These are phyloP conservation scores for Xanthia togata DNA, from an alignment of 2,888 invertebrate species.

Conservation along the genomic window DNA sequence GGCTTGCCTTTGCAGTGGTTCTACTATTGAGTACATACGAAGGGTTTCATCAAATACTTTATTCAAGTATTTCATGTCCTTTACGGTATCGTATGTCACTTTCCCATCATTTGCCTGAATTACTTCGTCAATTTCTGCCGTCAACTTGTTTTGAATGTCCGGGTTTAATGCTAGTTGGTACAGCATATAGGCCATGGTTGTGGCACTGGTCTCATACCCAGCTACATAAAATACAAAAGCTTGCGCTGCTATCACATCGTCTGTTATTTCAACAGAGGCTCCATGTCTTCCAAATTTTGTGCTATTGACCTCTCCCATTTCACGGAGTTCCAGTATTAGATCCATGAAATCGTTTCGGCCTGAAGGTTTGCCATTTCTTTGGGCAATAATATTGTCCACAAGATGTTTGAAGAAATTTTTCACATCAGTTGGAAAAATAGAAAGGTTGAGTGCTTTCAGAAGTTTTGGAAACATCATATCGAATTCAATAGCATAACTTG, in stretches of 20 bases:
- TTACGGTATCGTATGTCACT: constrained; percentile 79
- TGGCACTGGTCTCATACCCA: constrained; percentile 85
- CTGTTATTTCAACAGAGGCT: constrained; percentile 70
- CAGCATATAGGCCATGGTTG: constrained; percentile 77
- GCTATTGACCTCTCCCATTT: constrained; percentile 67
- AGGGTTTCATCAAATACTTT: constrained; percentile 81
- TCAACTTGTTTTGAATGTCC: constrained; percentile 79
- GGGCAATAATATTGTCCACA: constrained; percentile 65
- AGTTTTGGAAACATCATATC: constrained; percentile 77
- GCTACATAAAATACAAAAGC: constrained; percentile 84
- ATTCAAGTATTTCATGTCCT: constrained; percentile 81
- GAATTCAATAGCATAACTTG: constrained; percentile 63
- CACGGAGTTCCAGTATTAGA: constrained; percentile 73
- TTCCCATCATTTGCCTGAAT: constrained; percentile 72
- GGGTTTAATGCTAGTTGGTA: constrained; percentile 69
- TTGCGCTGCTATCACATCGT: constrained; percentile 79
- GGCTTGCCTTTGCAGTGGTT: constrained; percentile 78
- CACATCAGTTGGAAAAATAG: constrained; percentile 68
- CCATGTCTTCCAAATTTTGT: constrained; percentile 62
- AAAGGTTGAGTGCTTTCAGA: constrained; percentile 69
- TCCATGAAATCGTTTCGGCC: constrained; percentile 78
- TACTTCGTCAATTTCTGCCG: constrained; percentile 74
- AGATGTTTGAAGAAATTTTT: constrained; percentile 69
- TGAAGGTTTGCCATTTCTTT: constrained; percentile 72
- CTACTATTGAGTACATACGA: constrained; percentile 84